Conservation (phyloP, 2,888 invertebrate species). For the Sipha maydis region DNA sequence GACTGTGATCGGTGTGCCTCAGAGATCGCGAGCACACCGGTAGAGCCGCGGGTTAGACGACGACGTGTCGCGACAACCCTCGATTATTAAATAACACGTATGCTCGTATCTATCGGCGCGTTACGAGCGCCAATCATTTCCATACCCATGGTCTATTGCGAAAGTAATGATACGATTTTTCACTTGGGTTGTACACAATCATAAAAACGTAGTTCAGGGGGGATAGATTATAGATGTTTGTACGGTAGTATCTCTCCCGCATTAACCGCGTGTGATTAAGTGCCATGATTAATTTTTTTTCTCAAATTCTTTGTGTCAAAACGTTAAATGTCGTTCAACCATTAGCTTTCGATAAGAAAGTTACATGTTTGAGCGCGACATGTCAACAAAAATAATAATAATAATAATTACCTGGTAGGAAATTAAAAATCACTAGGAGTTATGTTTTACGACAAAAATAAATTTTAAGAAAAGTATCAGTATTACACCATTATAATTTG, state of each 20-base stretch:
- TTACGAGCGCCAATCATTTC: too few relatives aligned
- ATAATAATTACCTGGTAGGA: background rate
- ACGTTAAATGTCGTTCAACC: slow-evolving; percentile 8
- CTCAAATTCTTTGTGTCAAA: slow-evolving; percentile 55
- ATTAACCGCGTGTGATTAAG: slow-evolving; percentile 24
- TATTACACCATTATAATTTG: slow-evolving; percentile 43
- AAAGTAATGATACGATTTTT: background rate
- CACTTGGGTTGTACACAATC: background rate
- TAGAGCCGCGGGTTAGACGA: too few relatives aligned
- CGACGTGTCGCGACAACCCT: too few relatives aligned
- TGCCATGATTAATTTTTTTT: slow-evolving; percentile 12
- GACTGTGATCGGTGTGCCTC: too few relatives aligned
- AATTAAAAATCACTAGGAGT: slow-evolving; percentile 26
- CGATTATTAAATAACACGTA: too few relatives aligned
- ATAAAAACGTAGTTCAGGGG: background rate
- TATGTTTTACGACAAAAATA: slow-evolving; percentile 17
- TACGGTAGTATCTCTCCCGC: background rate
- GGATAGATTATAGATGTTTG: background rate
- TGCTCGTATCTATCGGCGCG: too few relatives aligned
- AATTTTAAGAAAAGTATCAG: slow-evolving; percentile 51
- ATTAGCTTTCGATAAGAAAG: background rate
- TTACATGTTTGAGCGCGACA: background rate
- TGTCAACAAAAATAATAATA: background rate
- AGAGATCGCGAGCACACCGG: too few relatives aligned
- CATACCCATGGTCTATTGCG: too few relatives aligned